phyloP scores from a whole-genome alignment of 2,797 vertebrate genomes.

The Gobio occitaniae region DNA sequence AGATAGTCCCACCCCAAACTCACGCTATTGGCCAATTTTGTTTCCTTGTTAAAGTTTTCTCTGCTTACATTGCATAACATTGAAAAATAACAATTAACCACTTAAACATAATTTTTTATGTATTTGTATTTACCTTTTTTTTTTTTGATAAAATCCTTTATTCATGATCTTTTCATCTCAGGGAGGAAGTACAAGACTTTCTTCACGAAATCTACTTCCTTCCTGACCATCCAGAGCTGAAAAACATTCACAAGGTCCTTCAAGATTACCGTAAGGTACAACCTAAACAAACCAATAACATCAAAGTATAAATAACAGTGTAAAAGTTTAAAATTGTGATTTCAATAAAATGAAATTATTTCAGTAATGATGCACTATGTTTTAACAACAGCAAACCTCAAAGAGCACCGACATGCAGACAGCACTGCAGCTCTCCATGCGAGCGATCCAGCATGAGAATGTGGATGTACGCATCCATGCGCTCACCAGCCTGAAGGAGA shows the following conservation, averaged over 20 bases:
- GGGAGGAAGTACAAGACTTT: slow-evolving; percentile 92
- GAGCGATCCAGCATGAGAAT: slow-evolving; percentile 95
- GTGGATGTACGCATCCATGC: slow-evolving; percentile 96
- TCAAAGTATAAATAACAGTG: not conserved
- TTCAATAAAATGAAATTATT: not conserved
- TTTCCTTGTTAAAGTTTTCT: not conserved
- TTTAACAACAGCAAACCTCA: slow-evolving; percentile 84
- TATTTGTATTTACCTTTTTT: not conserved
- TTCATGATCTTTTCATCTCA: slow-evolving; percentile 63
- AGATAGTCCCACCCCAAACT: not conserved
- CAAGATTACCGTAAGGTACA: slow-evolving; percentile 96
- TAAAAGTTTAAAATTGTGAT: not conserved
- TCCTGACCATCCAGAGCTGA: slow-evolving; percentile 92
- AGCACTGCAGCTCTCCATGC: slow-evolving; percentile 92
- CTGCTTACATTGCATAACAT: not conserved
- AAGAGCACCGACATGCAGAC: slow-evolving; percentile 90
- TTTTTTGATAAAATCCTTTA: not conserved
- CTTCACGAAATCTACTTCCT: slow-evolving; percentile 99
- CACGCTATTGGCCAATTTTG: not conserved
- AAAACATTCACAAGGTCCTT: slow-evolving; percentile 91
- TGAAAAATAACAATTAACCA: not conserved
- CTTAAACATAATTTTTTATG: not conserved
- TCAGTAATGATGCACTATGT: not conserved
- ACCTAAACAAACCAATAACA: not conserved
- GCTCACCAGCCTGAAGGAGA: slow-evolving; percentile 92